These are phyloP conservation scores for Mactromeris polynyma DNA, from an alignment of 2,888 invertebrate species.

Conservation along the genomic window DNA sequence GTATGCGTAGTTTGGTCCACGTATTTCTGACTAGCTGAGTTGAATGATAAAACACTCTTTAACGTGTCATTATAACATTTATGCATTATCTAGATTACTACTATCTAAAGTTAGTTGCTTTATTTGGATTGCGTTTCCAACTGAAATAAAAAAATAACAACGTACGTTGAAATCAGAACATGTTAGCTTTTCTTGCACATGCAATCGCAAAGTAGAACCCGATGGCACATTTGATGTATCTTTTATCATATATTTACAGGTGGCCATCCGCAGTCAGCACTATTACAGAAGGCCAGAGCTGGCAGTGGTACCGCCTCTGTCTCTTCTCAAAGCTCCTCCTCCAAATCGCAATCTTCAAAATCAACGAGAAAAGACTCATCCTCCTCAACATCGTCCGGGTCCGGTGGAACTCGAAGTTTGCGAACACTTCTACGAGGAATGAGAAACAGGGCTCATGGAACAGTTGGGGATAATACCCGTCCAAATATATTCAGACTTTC, in stretches of 20 bases:
- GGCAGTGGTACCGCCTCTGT: not conserved
- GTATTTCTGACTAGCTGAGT: too few relatives aligned
- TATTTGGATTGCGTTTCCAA: too few relatives aligned
- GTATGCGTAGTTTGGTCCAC: too few relatives aligned
- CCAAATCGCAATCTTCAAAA: not conserved
- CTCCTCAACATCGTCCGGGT: not conserved
- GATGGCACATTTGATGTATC: too few relatives aligned
- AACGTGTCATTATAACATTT: too few relatives aligned
- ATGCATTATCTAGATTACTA: too few relatives aligned
- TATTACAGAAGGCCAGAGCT: slow-evolving; percentile 28
- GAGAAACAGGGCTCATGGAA: not conserved
- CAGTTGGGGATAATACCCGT: not conserved
- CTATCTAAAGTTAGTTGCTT: too few relatives aligned
- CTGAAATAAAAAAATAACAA: too few relatives aligned
- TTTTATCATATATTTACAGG: not conserved
- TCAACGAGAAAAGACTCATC: not conserved
- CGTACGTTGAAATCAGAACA: too few relatives aligned
- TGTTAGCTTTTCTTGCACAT: too few relatives aligned
- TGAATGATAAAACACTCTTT: too few relatives aligned
- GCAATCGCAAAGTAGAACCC: too few relatives aligned
- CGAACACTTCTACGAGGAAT: slow-evolving; percentile 41
- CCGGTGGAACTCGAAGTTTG: slow-evolving; percentile 44
- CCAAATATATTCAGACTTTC: slow-evolving; percentile 54
- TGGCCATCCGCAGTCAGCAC: slow-evolving; percentile 44
- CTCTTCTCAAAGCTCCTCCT: not conserved